These are phyloP conservation scores for Dolichallabes microphthalmus DNA, from an alignment of 2,113 vertebrate genomes.

Conservation along the genomic window DNA sequence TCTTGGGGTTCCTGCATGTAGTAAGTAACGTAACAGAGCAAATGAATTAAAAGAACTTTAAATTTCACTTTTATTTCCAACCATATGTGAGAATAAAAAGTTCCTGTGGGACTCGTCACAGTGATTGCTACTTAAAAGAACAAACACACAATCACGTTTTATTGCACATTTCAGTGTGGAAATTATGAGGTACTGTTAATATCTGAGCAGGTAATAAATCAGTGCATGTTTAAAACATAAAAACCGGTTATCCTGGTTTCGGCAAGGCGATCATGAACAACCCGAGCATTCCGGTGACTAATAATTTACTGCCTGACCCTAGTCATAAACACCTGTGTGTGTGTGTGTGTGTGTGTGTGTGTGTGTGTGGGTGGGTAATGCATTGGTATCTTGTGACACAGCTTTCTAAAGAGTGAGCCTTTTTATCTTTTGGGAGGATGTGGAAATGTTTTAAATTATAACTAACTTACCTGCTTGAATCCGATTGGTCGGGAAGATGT, in stretches of 20 bases:
- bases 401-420: neutral
- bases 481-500: neutral
- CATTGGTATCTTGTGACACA: neutral
- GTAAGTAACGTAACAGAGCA: neutral
- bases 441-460: neutral
- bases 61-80: neutral
- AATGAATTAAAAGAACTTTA: constrained; percentile 15
- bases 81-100: neutral
- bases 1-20: neutral
- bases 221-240: neutral
- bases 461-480: neutral
- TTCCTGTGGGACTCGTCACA: neutral
- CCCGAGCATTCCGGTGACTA: neutral
- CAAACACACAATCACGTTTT: constrained; percentile 12
- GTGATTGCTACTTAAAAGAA: constrained; percentile 2
- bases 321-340: neutral
- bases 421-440: neutral
- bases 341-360: too few species aligned
- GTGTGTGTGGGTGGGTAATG: too few species aligned
- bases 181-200: constrained; percentile 20
- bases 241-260: constrained; percentile 43
- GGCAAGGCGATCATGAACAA: constrained; percentile 10
- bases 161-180: neutral
- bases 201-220: constrained; percentile 16
- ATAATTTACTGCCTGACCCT: neutral